Evolutionary conservation across 2,797 vertebrate genomes (phyloP).

Genomic region (Streptopelia turtur): DNA sequence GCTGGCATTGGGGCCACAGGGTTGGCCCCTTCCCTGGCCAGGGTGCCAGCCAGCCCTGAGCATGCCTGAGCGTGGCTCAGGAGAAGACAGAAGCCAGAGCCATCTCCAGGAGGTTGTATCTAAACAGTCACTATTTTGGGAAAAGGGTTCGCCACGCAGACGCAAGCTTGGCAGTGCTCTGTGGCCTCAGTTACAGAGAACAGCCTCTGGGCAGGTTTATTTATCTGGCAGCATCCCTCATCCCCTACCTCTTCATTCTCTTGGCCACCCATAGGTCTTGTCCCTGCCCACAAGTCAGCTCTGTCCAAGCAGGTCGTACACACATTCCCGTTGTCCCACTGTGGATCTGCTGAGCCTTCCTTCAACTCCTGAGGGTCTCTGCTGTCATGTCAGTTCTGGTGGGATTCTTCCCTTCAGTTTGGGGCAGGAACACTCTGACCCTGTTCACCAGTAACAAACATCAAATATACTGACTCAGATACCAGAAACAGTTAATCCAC

Average conservation of each 20-base stretch:
- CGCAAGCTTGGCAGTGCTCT: background rate
- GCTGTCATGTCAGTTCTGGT: background rate
- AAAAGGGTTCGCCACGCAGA: background rate
- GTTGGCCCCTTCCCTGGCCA: background rate
- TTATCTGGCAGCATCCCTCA: background rate
- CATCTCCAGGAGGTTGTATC: background rate
- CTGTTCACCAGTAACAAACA: background rate
- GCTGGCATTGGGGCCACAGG: fast-evolving
- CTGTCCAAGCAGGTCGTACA: background rate
- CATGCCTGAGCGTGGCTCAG: fast-evolving
- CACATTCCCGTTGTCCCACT: background rate
- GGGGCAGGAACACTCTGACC: background rate
- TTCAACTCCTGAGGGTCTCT: background rate
- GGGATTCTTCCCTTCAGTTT: background rate
- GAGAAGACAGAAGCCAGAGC: background rate
- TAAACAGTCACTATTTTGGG: background rate
- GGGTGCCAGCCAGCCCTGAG: background rate
- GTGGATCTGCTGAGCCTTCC: fast-evolving
- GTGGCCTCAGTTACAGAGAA: background rate
- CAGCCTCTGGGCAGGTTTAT: background rate
- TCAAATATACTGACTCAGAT: fast-evolving
- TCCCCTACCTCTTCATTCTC: background rate
- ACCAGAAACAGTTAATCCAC: background rate
- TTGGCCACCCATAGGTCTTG: background rate
- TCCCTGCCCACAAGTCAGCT: background rate